Conservation (phyloP, 2,888 invertebrate species). For the Dendrolimus houi region DNA sequence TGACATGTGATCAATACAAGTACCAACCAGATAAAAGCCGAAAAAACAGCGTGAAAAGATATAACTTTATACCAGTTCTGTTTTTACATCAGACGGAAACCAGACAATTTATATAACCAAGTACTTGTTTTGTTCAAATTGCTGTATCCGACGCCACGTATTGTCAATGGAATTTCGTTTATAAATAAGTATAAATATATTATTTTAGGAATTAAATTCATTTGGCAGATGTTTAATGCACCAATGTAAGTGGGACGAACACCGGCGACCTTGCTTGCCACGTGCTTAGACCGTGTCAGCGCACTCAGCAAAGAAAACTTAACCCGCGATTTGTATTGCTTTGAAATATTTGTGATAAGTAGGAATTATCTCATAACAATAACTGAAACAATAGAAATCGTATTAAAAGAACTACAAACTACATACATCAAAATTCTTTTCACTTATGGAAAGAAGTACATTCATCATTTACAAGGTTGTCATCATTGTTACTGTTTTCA, state of each 20-base stretch:
- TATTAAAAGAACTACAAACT: too few species aligned
- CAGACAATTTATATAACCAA: constrained; percentile 37
- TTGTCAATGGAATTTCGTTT: background rate
- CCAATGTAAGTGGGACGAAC: constrained; percentile 22
- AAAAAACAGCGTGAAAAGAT: too few species aligned
- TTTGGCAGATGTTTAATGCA: constrained; percentile 6
- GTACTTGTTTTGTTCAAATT: background rate
- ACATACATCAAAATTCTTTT: too few species aligned
- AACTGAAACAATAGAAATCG: too few species aligned
- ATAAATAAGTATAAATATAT: background rate
- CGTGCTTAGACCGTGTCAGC: constrained; percentile 38
- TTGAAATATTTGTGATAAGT: background rate
- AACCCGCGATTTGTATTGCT: background rate
- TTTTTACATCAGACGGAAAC: constrained; percentile 10
- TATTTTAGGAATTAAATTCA: constrained; percentile 10
- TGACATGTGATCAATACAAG: too few species aligned
- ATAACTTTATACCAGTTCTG: too few species aligned
- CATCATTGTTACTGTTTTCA: too few species aligned
- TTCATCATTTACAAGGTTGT: too few species aligned
- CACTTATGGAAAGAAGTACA: too few species aligned
- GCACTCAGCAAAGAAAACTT: constrained; percentile 11
- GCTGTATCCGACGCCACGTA: too few species aligned
- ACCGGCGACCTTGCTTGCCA: constrained; percentile 47
- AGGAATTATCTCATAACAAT: too few species aligned
- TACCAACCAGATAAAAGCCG: too few species aligned